phyloP scores from a whole-genome alignment of 1,140 invertebrate species.

The Berghia stephanieae region DNA sequence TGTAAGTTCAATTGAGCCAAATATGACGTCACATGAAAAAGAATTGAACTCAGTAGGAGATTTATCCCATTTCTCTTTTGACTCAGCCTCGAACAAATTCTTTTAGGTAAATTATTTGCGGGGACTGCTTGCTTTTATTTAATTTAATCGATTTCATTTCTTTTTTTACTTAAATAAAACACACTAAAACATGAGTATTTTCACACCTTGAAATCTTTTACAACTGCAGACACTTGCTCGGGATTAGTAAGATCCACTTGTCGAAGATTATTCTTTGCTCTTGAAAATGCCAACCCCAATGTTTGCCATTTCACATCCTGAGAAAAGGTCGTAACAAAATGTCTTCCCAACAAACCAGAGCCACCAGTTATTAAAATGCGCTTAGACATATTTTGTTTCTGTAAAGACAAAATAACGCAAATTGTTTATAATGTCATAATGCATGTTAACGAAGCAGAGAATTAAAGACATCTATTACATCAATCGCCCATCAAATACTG shows the following conservation, averaged over 20 bases:
- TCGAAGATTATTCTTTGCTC: slow-evolving; percentile 52
- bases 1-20: too few species aligned
- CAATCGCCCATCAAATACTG: too few species aligned
- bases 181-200: not conserved
- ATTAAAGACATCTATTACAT: too few species aligned
- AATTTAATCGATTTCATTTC: not conserved
- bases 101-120: not conserved
- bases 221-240: slow-evolving; percentile 53
- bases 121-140: not conserved
- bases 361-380: slow-evolving; percentile 69
- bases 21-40: too few species aligned
- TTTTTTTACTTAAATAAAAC: not conserved
- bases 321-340: slow-evolving; percentile 62
- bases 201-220: slow-evolving; percentile 56
- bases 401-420: too few species aligned
- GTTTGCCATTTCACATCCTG: slow-evolving; percentile 59
- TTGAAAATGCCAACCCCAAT: slow-evolving; percentile 67
- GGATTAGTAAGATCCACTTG: slow-evolving; percentile 66
- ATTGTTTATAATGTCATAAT: too few species aligned
- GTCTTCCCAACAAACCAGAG: slow-evolving; percentile 70
- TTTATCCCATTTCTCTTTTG: too few species aligned
- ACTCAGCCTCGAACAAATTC: not conserved
- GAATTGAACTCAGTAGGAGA: too few species aligned
- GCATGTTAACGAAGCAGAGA: too few species aligned
- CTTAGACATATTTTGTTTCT: slow-evolving; percentile 41